Evolutionary conservation across 2,797 vertebrate species (phyloP), one percentile per base, ranked within the genome.

Genomic region (Siniperca undulata): DNA sequence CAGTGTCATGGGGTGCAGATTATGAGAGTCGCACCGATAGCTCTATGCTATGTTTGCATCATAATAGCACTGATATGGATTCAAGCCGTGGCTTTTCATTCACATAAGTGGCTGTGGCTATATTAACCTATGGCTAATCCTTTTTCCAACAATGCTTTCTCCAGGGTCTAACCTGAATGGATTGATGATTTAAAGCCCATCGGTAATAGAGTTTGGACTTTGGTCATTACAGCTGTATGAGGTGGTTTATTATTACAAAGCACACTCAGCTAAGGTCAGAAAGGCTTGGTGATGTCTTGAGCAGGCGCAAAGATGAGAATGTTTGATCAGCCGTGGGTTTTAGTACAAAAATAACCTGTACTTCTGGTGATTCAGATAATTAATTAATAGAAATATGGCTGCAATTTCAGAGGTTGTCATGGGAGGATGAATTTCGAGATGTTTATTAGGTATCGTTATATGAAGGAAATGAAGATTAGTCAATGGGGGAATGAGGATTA

Each of bases 1-100:
- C 89, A 61, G 89, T 95, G 95, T 96, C 96, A 96, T 96, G 95
- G 93, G 96, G 94, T 95, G 88, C 92, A 95, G 95, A 96, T 96
- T 96, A 96, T 88, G 89, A 89, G 78, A 86, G 85, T 83, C 38
- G 66, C 87, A 56, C 85, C 78, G 72, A 85, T 30, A 75, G 85
- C 77, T 56, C 55, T 56, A 5, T 85, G 87, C 69, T 82, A 65
- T 50, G 75, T 73, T 78, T 62, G 66, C 81, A n/a, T 74, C 73
- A 36, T 55, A 74, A 70, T 22, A 66, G 16, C 27, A 53, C 4
- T 27, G 30, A 14, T 59, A 40, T 55, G 48, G n/a, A 60, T 46
- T 66, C 52, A 50, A 40, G 17, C 22, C 13, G 4, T 55, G 7
- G 5, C 7, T 65, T 71, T 52, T 66, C 34, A 17, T 34, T 50